phyloP scores from a whole-genome alignment of 2,888 invertebrate species.

The Candidula unifasciata region DNA sequence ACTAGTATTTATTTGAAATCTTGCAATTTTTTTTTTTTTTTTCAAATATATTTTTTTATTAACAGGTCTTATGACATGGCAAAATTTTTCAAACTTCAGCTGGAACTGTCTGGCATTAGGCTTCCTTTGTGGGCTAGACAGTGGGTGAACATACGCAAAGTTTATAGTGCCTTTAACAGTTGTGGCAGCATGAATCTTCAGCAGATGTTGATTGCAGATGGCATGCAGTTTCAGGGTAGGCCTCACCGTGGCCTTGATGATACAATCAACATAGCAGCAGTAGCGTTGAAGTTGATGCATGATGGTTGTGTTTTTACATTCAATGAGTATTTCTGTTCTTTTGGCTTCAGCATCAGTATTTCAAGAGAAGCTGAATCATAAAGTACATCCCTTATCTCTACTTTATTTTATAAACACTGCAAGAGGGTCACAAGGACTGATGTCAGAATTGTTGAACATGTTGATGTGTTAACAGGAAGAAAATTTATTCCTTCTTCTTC shows the following conservation, averaged over 20 bases:
- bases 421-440: neutral
- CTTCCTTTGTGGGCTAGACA: conserved; percentile 77
- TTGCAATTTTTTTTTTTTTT: neutral
- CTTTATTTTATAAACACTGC: neutral
- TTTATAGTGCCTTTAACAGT: conserved; percentile 79
- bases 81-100: conserved; percentile 81
- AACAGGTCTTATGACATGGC: conserved; percentile 81
- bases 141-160: conserved; percentile 81
- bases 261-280: conserved; percentile 81
- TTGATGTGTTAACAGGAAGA: too few species aligned
- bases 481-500: too few species aligned
- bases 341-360: neutral
- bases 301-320: conserved; percentile 78
- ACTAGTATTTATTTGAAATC: too few species aligned
- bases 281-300: conserved; percentile 79
- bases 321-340: conserved; percentile 70
- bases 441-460: neutral
- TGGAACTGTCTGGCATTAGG: conserved; percentile 76
- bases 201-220: conserved; percentile 79
- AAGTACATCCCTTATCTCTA: neutral
- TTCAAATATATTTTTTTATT: neutral
- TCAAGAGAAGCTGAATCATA: neutral
- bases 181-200: conserved; percentile 74
- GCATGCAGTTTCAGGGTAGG: conserved; percentile 80
- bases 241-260: conserved; percentile 82